Percentiles rank a stretch among this genome's conserved stretches.
Conservation (phyloP, 2,797 vertebrate species). For the Coreius guichenoti region DNA sequence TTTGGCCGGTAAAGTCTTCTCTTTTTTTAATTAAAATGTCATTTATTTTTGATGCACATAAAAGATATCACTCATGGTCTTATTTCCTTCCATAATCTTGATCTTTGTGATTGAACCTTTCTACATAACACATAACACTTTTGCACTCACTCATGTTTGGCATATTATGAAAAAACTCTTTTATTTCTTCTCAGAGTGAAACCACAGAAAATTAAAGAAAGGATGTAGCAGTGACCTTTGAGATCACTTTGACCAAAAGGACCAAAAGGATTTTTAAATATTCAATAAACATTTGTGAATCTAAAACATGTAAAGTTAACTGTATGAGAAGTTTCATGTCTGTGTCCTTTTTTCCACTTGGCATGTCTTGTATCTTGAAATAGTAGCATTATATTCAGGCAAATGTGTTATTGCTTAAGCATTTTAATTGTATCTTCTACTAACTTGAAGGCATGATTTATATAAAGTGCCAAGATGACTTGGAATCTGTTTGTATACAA, state of each 20-base stretch:
- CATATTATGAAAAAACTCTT: background rate
- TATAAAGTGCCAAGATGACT: background rate
- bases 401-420: background rate
- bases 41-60: background rate
- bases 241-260: background rate
- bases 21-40: background rate
- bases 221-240: background rate
- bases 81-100: background rate
- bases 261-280: background rate
- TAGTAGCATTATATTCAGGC: background rate
- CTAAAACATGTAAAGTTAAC: background rate
- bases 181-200: background rate
- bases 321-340: background rate
- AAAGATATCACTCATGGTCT: background rate
- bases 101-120: too few relatives aligned
- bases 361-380: background rate
- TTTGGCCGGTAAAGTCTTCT: background rate
- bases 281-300: background rate
- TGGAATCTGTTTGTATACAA: background rate
- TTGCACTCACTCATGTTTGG: background rate
- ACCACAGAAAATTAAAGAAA: background rate
- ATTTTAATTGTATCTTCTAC: background rate
- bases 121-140: too few relatives aligned
- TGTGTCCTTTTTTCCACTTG: background rate
- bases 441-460: background rate